These are phyloP conservation scores for Trisateles emortualis DNA, from an alignment of 2,888 invertebrate genomes.

Conservation along the genomic window DNA sequence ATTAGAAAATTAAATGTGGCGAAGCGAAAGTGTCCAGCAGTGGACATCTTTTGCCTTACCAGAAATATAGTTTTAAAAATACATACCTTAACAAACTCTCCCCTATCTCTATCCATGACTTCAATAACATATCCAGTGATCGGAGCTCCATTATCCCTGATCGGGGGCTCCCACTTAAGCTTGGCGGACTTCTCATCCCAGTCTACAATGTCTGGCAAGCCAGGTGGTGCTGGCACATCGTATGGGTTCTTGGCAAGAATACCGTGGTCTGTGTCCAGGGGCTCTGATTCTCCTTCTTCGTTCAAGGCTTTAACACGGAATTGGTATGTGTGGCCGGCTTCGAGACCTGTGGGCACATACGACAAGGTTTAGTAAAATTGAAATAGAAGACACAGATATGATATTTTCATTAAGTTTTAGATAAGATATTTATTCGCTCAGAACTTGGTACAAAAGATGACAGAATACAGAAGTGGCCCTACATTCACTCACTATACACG, in stretches of 20 bases:
- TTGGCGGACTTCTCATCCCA: slow-evolving; percentile 97
- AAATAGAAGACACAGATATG: too few relatives aligned
- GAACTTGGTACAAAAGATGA: too few relatives aligned
- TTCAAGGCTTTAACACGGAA: slow-evolving; percentile 99
- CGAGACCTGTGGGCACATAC: slow-evolving; percentile 88
- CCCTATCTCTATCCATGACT: slow-evolving; percentile 95
- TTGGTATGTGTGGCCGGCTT: slow-evolving; percentile 98
- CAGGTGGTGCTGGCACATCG: slow-evolving; percentile 95
- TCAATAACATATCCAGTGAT: slow-evolving; percentile 97
- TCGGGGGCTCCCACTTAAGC: slow-evolving; percentile 96
- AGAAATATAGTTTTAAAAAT: neutral
- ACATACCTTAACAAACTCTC: slow-evolving; percentile 91
- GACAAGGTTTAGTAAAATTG: neutral
- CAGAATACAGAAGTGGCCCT: too few relatives aligned
- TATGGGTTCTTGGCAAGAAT: slow-evolving; percentile 99
- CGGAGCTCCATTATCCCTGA: slow-evolving; percentile 96
- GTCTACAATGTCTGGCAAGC: slow-evolving; percentile 96
- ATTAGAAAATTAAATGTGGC: too few relatives aligned
- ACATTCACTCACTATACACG: too few relatives aligned
- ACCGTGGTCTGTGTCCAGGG: slow-evolving; percentile 95
- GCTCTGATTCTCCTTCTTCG: slow-evolving; percentile 98
- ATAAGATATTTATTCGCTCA: too few relatives aligned
- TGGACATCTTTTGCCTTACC: too few relatives aligned
- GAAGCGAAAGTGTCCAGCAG: too few relatives aligned
- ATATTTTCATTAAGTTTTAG: too few relatives aligned